Conservation (phyloP, 2,797 vertebrate genomes). For the Ciconia nigra region DNA sequence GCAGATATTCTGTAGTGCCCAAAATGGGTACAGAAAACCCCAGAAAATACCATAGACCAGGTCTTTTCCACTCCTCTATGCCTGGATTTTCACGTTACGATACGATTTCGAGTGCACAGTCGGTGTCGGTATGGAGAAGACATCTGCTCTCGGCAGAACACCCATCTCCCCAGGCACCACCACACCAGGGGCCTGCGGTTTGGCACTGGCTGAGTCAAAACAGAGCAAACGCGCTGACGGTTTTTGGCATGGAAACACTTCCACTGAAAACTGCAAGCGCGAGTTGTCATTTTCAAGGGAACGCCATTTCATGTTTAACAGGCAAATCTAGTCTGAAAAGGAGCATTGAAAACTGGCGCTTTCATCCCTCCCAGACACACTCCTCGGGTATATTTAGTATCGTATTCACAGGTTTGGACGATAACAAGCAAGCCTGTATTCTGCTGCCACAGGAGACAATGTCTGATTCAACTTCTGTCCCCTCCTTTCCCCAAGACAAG, state of each 20-base stretch:
- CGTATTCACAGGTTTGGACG: not conserved
- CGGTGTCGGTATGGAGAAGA: not conserved
- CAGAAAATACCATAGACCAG: not conserved
- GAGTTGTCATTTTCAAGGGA: not conserved
- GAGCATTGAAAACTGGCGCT: not conserved
- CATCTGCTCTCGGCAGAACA: not conserved
- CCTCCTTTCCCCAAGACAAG: not conserved
- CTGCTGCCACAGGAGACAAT: not conserved
- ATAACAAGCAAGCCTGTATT: not conserved
- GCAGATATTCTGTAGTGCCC: not conserved
- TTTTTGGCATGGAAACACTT: not conserved
- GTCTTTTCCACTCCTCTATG: not conserved
- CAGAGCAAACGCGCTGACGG: accelerated
- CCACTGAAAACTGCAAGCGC: not conserved
- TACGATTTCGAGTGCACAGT: accelerated
- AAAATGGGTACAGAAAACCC: not conserved
- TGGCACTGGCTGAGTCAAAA: not conserved
- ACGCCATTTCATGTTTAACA: not conserved
- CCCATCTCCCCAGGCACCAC: not conserved
- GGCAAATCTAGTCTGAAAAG: not conserved
- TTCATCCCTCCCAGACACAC: not conserved
- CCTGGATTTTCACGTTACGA: accelerated
- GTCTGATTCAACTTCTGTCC: not conserved
- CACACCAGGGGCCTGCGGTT: not conserved
- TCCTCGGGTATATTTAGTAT: not conserved